Evolutionary conservation across 2,797 vertebrate genomes (phyloP).

Genomic region (Crocodylus rhombifer): DNA sequence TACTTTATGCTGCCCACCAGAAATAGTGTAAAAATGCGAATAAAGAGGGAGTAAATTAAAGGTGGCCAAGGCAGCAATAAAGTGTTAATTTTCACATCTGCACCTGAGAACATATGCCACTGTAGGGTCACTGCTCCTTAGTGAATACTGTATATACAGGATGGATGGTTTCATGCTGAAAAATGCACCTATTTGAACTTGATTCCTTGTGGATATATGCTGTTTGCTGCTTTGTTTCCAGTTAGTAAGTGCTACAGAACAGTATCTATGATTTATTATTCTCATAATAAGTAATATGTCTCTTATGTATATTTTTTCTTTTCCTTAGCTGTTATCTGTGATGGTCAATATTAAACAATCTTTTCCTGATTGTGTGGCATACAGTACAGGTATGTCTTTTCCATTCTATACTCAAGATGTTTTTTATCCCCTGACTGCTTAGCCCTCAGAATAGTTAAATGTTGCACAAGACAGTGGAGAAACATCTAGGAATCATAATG

Average conservation of each 20-base stretch:
- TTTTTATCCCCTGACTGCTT: slow-evolving; percentile 44
- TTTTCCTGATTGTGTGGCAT: slow-evolving; percentile 71
- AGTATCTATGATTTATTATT: slow-evolving; percentile 76
- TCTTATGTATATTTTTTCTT: slow-evolving; percentile 70
- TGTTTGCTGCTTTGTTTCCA: slow-evolving; percentile 65
- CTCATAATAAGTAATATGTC: slow-evolving; percentile 80
- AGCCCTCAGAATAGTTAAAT: slow-evolving; percentile 55
- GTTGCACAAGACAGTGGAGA: slow-evolving; percentile 44
- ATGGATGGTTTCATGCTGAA: slow-evolving; percentile 47
- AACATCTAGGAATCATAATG: slow-evolving; percentile 25
- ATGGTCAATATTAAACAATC: slow-evolving; percentile 78
- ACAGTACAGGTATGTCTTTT: slow-evolving; percentile 57
- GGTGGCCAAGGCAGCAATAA: neutral
- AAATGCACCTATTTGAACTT: slow-evolving; percentile 58
- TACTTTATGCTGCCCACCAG: neutral
- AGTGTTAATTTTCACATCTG: neutral
- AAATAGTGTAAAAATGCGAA: neutral
- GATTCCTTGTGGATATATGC: slow-evolving; percentile 50
- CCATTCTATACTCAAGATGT: slow-evolving; percentile 61
- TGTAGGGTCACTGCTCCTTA: neutral
- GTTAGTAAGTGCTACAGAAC: slow-evolving; percentile 72
- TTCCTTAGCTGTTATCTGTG: slow-evolving; percentile 68
- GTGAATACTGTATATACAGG: neutral
- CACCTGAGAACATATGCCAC: neutral
- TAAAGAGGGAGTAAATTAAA: neutral